Conservation (phyloP, 2,888 invertebrate species). For the Nowickia ferox region DNA sequence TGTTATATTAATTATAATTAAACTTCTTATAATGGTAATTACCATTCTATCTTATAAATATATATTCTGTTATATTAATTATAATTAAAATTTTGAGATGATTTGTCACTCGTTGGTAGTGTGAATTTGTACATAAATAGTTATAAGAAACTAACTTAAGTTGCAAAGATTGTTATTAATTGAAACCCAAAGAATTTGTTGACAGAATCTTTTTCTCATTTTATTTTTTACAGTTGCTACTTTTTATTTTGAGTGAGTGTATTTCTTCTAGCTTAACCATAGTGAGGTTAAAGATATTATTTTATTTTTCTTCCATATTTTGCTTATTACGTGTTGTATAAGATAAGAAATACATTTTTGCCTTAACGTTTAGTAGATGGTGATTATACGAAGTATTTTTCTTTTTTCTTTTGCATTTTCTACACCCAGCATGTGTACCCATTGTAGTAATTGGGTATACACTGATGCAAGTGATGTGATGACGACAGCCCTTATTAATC, state of each 20-base stretch:
- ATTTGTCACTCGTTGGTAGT: too few species aligned
- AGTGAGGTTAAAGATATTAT: slow-evolving; percentile 32
- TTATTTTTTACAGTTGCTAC: background rate
- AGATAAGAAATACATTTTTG: slow-evolving; percentile 16
- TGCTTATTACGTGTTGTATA: background rate
- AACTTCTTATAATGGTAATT: too few species aligned
- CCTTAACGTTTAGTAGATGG: background rate
- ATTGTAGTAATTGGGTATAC: slow-evolving; percentile 3
- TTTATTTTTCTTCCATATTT: background rate
- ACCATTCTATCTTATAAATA: too few species aligned
- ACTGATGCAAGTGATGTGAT: slow-evolving; percentile 53
- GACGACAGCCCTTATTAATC: slow-evolving; percentile 69
- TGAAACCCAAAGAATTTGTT: too few species aligned
- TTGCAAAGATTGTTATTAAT: too few species aligned
- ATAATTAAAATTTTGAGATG: too few species aligned
- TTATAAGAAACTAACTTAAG: too few species aligned
- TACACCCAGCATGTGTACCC: slow-evolving; percentile 5
- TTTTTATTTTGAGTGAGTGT: background rate
- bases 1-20: too few species aligned
- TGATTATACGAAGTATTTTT: background rate
- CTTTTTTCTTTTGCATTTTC: slow-evolving; percentile 12
- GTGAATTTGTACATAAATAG: too few species aligned
- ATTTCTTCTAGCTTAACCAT: slow-evolving; percentile 19
- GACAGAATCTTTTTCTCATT: background rate
- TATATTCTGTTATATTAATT: too few species aligned